Base-by-base conservation (phyloP, 2,888 invertebrate genomes). In the Liposcelis brunnea region DNA sequence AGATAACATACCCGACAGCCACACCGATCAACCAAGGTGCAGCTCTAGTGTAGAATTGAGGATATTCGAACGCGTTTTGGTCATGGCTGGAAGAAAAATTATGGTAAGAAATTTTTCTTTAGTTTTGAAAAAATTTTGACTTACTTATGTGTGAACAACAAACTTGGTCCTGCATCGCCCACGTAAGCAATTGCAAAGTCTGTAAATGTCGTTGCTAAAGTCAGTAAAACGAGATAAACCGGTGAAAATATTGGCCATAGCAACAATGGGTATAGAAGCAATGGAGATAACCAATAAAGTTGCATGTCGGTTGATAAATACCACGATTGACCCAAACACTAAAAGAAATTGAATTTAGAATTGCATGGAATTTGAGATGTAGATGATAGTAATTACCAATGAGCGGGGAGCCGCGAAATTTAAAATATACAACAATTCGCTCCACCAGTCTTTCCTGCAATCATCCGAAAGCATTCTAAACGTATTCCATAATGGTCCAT, bases 261-360 rank as follows among this genome's bases (percentile, higher is more conserved):
- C 53, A 62, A 64, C 19, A 73, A 52, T 1, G 69, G 65, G 46
- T 67, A 65, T 2, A 74, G 59, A 46, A 74, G 58, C 2, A 73
- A 50, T 2, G 73, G 73, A 1, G 73, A 69, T n/a, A 73, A 48
- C 52, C 70, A 60, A 53, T 68, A 73, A 33, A 74, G 55, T 53
- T 74, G 74, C 52, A 70, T 72, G 52, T 74, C 74, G 10, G 72
- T 68, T 3, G 71, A 66, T 34, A 74, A 56, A 52, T 72, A 74
- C 74, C 74, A 74, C 0, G 69, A 64, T 52, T 71, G 72, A 21
- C 62, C 61, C 26, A 73, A 54, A 54, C 73, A 74, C 65, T 57
- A 49, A 4, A 52, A 52, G 36, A n/a, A 16, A 35, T 35, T 5
- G 10, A 35, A 16, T 7, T 7, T 16, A 35, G 35, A 35, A 16